These are phyloP conservation scores for Pachyramphus minor DNA, from an alignment of 2,113 vertebrate species.

Conservation along the genomic window DNA sequence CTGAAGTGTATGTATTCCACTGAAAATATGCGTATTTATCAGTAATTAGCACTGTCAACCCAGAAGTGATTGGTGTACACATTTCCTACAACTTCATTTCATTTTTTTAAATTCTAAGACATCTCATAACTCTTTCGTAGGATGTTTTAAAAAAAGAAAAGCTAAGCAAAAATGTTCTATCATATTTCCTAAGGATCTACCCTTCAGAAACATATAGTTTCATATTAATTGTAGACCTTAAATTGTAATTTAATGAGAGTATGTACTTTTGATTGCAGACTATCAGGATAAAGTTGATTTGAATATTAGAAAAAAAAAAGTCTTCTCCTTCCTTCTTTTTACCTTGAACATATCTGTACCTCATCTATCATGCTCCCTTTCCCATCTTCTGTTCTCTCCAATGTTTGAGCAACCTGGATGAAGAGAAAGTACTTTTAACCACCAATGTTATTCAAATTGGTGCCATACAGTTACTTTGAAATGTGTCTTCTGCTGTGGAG, in stretches of 20 bases:
- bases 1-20: neutral
- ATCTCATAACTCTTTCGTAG: neutral
- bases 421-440: neutral
- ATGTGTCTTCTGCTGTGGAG: accelerated
- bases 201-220: neutral
- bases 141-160: neutral
- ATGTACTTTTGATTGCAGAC: neutral
- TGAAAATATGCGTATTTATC: neutral
- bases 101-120: neutral
- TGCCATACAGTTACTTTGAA: neutral
- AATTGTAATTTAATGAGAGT: neutral
- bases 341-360: neutral
- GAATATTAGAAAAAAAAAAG: neutral
- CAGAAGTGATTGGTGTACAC: accelerated
- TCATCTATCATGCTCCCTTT: accelerated
- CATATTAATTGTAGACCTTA: neutral
- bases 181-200: neutral
- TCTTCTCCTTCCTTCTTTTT: neutral
- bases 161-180: neutral
- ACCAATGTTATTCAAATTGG: neutral
- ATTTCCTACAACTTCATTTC: neutral
- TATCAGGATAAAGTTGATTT: neutral
- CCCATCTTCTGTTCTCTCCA: neutral
- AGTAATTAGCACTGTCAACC: neutral
- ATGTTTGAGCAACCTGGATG: neutral